phyloP scores from a whole-genome alignment of 2,797 vertebrate genomes.

The Zalophus californianus region DNA sequence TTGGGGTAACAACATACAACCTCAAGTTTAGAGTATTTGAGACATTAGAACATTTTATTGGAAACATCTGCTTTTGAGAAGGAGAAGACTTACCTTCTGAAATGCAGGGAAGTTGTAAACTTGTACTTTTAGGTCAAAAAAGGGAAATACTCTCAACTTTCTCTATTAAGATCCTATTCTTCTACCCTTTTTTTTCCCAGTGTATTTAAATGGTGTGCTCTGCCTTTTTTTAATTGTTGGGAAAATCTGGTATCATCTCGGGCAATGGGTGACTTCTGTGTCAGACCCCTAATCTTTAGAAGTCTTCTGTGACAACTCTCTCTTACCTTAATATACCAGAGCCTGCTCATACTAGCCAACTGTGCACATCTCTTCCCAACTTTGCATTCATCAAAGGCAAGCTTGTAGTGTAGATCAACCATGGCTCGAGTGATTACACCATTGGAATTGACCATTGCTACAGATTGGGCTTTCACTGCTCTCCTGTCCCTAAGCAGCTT shows the following conservation, averaged over 20 bases:
- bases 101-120: neutral
- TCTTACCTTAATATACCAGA: neutral
- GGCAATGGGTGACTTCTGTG: neutral
- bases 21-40: neutral
- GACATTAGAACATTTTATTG: neutral
- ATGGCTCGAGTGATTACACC: neutral
- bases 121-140: neutral
- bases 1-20: neutral
- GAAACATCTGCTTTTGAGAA: neutral
- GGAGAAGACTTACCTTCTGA: neutral
- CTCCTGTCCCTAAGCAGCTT: neutral
- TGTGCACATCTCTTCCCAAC: neutral
- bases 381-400: neutral
- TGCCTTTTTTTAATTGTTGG: neutral
- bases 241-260: neutral
- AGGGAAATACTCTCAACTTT: neutral
- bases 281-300: neutral
- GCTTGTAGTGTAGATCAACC: neutral
- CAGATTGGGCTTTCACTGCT: neutral
- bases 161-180: neutral
- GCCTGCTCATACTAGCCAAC: neutral
- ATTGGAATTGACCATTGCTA: neutral
- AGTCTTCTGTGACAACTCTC: neutral
- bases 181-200: neutral
- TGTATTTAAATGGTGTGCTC: neutral